Evolutionary conservation across 2,113 vertebrate genomes (phyloP).

Genomic region (Hyla sarda): DNA sequence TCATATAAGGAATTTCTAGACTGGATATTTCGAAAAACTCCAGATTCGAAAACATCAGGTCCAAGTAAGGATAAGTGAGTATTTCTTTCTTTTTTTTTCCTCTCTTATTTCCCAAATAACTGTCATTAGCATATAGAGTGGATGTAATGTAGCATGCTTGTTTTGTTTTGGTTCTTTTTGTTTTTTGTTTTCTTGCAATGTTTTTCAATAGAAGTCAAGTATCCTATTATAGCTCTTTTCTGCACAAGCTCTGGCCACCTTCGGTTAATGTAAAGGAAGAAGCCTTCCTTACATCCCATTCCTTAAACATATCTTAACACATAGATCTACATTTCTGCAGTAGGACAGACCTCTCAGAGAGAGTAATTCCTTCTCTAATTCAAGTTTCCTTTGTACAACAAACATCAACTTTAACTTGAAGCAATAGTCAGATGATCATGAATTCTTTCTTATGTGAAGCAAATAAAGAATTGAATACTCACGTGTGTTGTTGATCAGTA

Average conservation of each 20-base stretch:
- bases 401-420: neutral
- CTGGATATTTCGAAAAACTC: neutral
- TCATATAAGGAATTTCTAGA: neutral
- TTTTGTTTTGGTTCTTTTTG: too few relatives aligned
- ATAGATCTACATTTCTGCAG: neutral
- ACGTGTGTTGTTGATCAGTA: neutral
- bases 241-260: neutral
- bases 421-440: neutral
- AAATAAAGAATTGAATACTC: neutral
- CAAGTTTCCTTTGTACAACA: neutral
- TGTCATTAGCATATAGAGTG: slow-evolving; percentile 35
- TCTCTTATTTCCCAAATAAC: neutral
- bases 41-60: neutral
- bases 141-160: slow-evolving; percentile 11
- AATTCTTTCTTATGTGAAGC: neutral
- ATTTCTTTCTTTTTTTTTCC: neutral
- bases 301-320: neutral
- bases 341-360: neutral
- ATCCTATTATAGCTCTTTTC: too few relatives aligned
- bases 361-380: neutral
- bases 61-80: neutral
- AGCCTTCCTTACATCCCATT: neutral
- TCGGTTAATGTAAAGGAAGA: neutral
- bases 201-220: neutral
- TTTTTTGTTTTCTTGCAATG: neutral